A percentile compares a stretch with the other conserved stretches of the same genome.
phyloP scores from a whole-genome alignment of 2,113 vertebrate genomes.

The Beaufortia kweichowensis region DNA sequence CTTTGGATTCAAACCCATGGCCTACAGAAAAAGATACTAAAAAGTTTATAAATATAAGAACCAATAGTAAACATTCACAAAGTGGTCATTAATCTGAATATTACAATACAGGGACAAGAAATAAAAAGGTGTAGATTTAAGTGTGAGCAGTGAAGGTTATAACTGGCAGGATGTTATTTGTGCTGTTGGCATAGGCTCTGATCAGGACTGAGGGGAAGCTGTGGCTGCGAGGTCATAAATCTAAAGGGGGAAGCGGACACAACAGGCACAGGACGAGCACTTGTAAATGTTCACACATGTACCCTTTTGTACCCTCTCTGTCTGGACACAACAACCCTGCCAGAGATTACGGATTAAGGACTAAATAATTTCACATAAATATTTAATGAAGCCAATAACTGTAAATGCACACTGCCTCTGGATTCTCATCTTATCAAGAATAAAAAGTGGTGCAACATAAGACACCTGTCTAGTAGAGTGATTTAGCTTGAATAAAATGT shows the following conservation, averaged over 20 bases:
- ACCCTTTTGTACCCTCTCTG: neutral
- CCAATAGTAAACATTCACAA: too few relatives aligned
- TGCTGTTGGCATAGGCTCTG: conserved; percentile 32
- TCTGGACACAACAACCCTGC: neutral
- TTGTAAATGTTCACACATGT: conserved; percentile 29
- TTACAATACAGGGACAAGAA: neutral
- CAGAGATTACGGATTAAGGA: conserved; percentile 11
- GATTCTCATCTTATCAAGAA: neutral
- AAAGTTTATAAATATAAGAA: too few relatives aligned
- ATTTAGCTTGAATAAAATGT: too few relatives aligned
- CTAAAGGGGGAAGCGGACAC: conserved; percentile 37
- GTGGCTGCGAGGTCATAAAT: conserved; percentile 36
- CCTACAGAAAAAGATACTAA: too few relatives aligned
- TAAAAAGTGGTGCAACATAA: too few relatives aligned
- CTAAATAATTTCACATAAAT: conserved; percentile 25
- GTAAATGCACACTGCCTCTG: neutral
- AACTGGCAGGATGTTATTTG: conserved; percentile 27
- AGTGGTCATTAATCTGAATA: too few relatives aligned
- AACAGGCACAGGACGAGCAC: neutral
- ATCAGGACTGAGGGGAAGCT: conserved; percentile 10
- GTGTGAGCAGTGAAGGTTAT: conserved; percentile 31
- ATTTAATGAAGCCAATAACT: conserved; percentile 6
- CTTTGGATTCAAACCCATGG: too few relatives aligned
- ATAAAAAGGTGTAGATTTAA: neutral
- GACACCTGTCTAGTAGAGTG: too few relatives aligned